A percentile compares a stretch with the other conserved stretches of the same genome.
Conservation (phyloP, 35 echinoderm and acorn worm genomes). For the Diadema setosum region DNA sequence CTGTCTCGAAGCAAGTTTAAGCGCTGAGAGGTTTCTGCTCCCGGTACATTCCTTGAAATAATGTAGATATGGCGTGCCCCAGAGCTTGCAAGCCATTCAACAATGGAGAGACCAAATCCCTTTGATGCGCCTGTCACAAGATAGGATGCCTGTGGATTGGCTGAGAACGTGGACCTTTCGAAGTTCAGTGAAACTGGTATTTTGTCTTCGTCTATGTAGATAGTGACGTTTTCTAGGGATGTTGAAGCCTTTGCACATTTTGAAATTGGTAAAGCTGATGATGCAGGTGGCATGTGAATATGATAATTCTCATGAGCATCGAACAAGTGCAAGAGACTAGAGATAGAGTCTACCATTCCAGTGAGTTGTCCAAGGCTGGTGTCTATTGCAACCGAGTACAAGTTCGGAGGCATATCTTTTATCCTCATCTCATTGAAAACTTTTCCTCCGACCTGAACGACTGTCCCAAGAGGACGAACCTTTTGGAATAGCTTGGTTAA, state of each 20-base stretch:
- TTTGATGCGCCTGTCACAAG: conserved; percentile 91
- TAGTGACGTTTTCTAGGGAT: conserved; percentile 63
- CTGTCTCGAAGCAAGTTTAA: conserved; percentile 84
- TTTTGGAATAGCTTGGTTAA: conserved; percentile 72
- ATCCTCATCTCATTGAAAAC: conserved; percentile 59
- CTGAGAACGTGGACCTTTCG: conserved; percentile 76
- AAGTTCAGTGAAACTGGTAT: conserved; percentile 90
- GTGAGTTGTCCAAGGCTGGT: conserved; percentile 74
- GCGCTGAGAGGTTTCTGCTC: conserved; percentile 74
- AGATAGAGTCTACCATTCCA: conserved; percentile 79
- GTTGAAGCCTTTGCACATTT: conserved; percentile 74
- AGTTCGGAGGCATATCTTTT: conserved; percentile 65
- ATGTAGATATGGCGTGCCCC: conserved; percentile 83
- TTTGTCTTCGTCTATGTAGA: conserved; percentile 80
- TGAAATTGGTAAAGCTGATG: conserved; percentile 86
- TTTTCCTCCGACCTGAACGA: conserved; percentile 85
- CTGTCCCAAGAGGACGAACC: conserved; percentile 76
- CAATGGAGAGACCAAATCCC: conserved; percentile 78
- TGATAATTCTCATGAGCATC: conserved; percentile 90
- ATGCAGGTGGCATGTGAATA: conserved; percentile 66
- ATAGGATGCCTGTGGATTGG: conserved; percentile 73
- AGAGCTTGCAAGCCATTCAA: conserved; percentile 85
- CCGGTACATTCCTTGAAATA: conserved; percentile 72
- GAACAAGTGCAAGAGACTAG: conserved; percentile 78
- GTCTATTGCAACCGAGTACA: conserved; percentile 82